A percentile compares a stretch with the other conserved stretches of the same genome.
These are phyloP conservation scores for Lasioglossum leucozonium DNA, from an alignment of 2,888 invertebrate species.

Conservation along the genomic window DNA sequence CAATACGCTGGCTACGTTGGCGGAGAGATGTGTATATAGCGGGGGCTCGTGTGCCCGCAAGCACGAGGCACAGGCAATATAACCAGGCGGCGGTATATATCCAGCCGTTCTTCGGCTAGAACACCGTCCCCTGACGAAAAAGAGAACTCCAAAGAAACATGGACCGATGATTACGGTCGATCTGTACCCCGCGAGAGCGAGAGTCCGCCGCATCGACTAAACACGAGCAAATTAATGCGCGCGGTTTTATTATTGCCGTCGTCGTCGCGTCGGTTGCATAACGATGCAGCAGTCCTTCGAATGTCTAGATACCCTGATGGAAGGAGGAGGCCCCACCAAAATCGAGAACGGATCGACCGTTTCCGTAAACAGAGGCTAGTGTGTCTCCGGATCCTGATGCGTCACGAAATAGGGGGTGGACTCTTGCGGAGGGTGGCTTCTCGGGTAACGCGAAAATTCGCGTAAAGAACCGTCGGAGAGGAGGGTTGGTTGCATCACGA, in stretches of 20 bases:
- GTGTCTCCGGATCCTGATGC: background rate
- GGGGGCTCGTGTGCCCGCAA: conserved; percentile 57
- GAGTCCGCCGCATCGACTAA: background rate
- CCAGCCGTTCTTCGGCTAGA: conserved; percentile 34
- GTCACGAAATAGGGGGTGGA: background rate
- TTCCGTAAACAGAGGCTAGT: background rate
- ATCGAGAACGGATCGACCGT: conserved; percentile 2
- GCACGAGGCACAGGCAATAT: conserved; percentile 61
- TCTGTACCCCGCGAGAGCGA: background rate
- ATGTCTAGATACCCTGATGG: background rate
- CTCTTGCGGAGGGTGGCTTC: background rate
- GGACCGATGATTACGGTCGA: background rate
- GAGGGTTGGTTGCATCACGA: background rate
- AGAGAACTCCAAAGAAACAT: background rate
- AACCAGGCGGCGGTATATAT: conserved; percentile 50
- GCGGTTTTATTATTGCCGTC: background rate
- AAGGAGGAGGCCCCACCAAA: background rate
- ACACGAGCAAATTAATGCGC: background rate
- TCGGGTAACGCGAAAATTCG: background rate
- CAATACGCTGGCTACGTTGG: conserved; percentile 74
- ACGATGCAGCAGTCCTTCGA: conserved; percentile 18
- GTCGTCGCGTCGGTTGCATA: conserved; percentile 35
- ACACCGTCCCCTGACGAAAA: background rate
- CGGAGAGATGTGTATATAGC: conserved; percentile 62
- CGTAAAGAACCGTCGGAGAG: too few relatives aligned